These are phyloP conservation scores for Thelaira solivaga DNA, from an alignment of 2,888 invertebrate species.

Conservation along the genomic window DNA sequence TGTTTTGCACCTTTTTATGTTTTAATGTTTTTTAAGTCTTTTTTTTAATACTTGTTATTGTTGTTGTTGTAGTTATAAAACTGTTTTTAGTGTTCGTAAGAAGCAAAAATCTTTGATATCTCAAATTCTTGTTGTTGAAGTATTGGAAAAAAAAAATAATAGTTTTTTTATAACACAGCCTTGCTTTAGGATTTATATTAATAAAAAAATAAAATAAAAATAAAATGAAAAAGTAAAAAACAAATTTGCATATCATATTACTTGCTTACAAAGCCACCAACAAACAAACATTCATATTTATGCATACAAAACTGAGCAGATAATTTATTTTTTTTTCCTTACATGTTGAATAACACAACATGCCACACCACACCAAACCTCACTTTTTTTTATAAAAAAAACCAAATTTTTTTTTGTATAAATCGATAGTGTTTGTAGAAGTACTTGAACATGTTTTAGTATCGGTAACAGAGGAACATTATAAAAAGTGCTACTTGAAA, in stretches of 20 bases:
- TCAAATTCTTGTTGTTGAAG: slow-evolving; percentile 23
- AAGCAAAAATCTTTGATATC: slow-evolving; percentile 37
- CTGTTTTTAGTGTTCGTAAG: neutral
- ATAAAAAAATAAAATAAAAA: neutral
- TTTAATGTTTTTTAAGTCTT: neutral
- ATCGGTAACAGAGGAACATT: slow-evolving; percentile 47
- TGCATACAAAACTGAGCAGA: no score
- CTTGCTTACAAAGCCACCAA: neutral
- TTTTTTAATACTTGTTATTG: no score
- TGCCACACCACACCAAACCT: no score
- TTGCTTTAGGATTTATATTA: slow-evolving; percentile 8
- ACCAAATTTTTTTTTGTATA: neutral
- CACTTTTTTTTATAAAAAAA: neutral
- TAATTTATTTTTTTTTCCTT: slow-evolving; percentile 7
- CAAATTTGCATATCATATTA: slow-evolving; percentile 39
- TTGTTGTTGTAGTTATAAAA: no score
- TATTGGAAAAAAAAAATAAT: no score
- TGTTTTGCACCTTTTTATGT: slow-evolving; percentile 22
- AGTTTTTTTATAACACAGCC: neutral
- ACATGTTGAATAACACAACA: slow-evolving; percentile 14
- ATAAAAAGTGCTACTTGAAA: slow-evolving; percentile 47
- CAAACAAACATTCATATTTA: neutral
- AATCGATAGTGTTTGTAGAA: slow-evolving; percentile 46
- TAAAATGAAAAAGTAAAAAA: no score
- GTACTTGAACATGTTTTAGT: slow-evolving; percentile 60